These are phyloP conservation scores for Chrysina gloriosa DNA, from an alignment of 2,888 invertebrate species.

Conservation along the genomic window DNA sequence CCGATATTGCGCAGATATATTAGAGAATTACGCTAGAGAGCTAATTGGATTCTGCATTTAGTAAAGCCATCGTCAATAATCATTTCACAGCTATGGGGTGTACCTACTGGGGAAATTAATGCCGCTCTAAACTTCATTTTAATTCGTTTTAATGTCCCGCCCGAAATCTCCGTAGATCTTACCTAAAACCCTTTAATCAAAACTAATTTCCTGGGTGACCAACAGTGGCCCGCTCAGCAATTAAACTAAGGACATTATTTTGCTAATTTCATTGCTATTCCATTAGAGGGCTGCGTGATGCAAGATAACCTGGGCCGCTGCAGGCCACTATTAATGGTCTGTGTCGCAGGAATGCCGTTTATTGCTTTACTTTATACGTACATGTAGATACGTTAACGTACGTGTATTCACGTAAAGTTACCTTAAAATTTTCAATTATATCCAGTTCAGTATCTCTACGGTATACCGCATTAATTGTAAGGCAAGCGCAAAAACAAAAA, in stretches of 20 bases:
- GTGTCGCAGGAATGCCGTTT: conserved; percentile 49
- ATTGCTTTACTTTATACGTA: conserved; percentile 45
- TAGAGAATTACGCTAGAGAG: neutral
- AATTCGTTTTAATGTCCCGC: conserved; percentile 42
- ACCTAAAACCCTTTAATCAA: conserved; percentile 59
- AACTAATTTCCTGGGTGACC: conserved; percentile 63
- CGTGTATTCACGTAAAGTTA: conserved; percentile 8
- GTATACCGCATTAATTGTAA: neutral
- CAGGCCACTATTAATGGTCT: conserved; percentile 56
- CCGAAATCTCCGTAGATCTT: conserved; percentile 42
- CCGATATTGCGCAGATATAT: conserved; percentile 13
- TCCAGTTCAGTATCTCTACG: conserved; percentile 11
- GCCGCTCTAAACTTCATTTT: conserved; percentile 42
- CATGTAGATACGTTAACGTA: conserved; percentile 4
- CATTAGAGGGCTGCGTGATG: conserved; percentile 66
- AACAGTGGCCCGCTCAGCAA: conserved; percentile 57
- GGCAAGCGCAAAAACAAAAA: neutral
- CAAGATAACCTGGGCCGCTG: conserved; percentile 61
- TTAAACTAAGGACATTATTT: conserved; percentile 67
- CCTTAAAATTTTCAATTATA: conserved; percentile 35
- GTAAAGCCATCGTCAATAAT: conserved; percentile 23
- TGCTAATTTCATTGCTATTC: conserved; percentile 67
- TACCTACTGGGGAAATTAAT: conserved; percentile 33
- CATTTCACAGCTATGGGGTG: conserved; percentile 35
- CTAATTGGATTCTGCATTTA: conserved; percentile 32